Conservation (phyloP, 2,888 invertebrate genomes). For the Trissolcus brochymenae region DNA sequence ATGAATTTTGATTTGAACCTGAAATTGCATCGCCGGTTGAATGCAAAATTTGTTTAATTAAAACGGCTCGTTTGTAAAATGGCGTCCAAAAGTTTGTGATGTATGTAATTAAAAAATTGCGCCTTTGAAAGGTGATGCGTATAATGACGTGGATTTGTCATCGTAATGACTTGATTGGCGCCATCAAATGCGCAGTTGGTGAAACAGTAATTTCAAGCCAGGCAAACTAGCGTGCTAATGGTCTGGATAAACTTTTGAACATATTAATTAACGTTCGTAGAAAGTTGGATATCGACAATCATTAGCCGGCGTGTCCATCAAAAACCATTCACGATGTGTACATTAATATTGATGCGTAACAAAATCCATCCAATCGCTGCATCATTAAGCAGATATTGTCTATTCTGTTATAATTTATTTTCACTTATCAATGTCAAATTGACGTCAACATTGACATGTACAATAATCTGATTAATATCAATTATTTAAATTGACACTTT, state of each 20-base stretch:
- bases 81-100: background rate
- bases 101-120: background rate
- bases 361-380: too few species aligned
- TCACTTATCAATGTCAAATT: too few species aligned
- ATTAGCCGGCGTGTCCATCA: background rate
- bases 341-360: too few species aligned
- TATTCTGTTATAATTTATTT: too few species aligned
- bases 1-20: too few species aligned
- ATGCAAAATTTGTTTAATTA: too few species aligned
- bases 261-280: slow-evolving; percentile 24
- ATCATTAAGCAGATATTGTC: too few species aligned
- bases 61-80: background rate
- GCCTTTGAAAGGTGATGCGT: background rate
- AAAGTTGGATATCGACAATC: slow-evolving; percentile 12
- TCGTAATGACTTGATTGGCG: slow-evolving; percentile 13
- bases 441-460: too few species aligned
- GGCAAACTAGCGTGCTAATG: slow-evolving; percentile 21
- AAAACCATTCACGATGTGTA: slow-evolving; percentile 3
- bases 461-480: too few species aligned
- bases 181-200: slow-evolving; percentile 15
- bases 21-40: too few species aligned
- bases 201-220: slow-evolving; percentile 10
- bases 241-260: slow-evolving; percentile 20
- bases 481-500: too few species aligned
- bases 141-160: slow-evolving; percentile 9